Conservation (phyloP, 1,140 invertebrate species). For the Euwallacea fornicatus region DNA sequence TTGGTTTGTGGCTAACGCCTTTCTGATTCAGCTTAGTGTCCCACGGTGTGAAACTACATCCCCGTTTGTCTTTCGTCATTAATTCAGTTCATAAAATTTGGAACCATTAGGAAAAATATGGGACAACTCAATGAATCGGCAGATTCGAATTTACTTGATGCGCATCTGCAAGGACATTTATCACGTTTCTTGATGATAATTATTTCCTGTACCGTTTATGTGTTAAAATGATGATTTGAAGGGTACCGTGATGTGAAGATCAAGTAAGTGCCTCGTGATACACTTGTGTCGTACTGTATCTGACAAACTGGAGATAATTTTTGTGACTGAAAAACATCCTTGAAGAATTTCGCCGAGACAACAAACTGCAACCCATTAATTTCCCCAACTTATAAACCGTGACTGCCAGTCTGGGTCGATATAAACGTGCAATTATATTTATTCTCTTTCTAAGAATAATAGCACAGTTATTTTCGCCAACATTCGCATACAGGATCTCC, state of each 20-base stretch:
- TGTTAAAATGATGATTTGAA: not conserved
- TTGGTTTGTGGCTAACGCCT: not conserved
- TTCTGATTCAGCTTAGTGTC: not conserved
- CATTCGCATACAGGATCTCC: constrained; percentile 1
- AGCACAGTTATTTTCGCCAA: constrained; percentile 44
- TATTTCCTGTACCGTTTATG: not conserved
- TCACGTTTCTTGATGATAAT: not conserved
- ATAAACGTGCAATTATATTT: constrained; percentile 47
- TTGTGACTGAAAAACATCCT: too few species aligned
- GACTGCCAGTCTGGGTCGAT: constrained; percentile 22
- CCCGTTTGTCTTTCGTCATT: not conserved
- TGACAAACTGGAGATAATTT: too few species aligned
- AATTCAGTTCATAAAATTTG: not conserved
- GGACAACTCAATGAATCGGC: too few species aligned
- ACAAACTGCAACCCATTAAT: constrained; percentile 2
- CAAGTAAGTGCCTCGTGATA: not conserved
- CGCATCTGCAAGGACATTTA: too few species aligned
- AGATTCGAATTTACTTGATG: too few species aligned
- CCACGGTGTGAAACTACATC: not conserved
- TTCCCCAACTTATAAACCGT: constrained; percentile 7
- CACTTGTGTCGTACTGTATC: not conserved
- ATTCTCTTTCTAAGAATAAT: constrained; percentile 49
- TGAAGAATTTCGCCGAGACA: not conserved
- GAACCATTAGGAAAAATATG: too few species aligned
- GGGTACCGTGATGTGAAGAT: not conserved